Conservation (phyloP, 2,113 vertebrate genomes). For the cattle (Bos taurus) region DNA sequence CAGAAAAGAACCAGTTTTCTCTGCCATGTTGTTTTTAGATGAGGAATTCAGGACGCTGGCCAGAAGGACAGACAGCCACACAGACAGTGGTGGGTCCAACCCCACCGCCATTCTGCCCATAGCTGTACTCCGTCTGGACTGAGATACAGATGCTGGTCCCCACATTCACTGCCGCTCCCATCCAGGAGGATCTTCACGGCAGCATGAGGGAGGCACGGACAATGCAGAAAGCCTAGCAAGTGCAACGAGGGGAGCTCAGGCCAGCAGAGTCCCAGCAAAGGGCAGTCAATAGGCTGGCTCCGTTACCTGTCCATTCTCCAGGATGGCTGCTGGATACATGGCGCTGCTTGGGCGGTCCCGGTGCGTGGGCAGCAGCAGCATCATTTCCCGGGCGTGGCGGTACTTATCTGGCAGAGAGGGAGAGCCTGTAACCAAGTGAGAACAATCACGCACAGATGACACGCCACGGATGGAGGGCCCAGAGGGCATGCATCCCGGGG, state of each 20-base stretch:
- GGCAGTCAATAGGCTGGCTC: neutral
- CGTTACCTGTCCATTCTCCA: constrained; percentile 94
- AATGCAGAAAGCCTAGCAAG: neutral
- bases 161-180: neutral
- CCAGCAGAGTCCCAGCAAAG: neutral
- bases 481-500: constrained; percentile 23
- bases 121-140: neutral
- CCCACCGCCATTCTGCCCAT: neutral
- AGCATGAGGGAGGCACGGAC: neutral
- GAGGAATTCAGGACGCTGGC: neutral
- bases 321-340: constrained; percentile 89
- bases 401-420: constrained; percentile 97
- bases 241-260: neutral
- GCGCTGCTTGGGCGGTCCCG: constrained; percentile 93
- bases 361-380: constrained; percentile 92
- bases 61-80: neutral
- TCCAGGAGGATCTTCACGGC: neutral
- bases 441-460: constrained; percentile 85
- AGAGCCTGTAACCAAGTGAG: constrained; percentile 92
- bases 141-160: neutral
- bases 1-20: neutral
- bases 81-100: neutral
- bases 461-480: constrained; percentile 75
- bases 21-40: neutral
- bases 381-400: constrained; percentile 92